phyloP scores from a whole-genome alignment of 2,888 invertebrate species.

The Cryptus viduatorius region DNA sequence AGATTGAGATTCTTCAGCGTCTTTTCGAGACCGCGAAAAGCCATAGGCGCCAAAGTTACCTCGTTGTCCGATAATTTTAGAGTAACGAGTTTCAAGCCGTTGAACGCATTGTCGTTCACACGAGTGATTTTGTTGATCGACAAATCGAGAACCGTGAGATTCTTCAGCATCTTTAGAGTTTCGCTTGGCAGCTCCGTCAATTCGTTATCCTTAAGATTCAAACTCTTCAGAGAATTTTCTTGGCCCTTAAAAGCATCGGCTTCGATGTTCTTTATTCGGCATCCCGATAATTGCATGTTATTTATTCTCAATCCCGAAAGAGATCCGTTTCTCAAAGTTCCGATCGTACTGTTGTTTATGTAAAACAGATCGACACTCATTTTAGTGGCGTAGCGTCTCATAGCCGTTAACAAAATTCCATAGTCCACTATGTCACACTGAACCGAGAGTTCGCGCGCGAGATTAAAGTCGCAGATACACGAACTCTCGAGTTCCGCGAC shows the following conservation, averaged over 20 bases:
- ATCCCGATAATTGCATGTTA: slow-evolving; percentile 94
- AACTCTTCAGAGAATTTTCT: slow-evolving; percentile 91
- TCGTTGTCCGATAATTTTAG: slow-evolving; percentile 95
- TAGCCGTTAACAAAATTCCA: slow-evolving; percentile 89
- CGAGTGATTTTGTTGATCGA: slow-evolving; percentile 92
- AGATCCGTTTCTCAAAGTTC: slow-evolving; percentile 88
- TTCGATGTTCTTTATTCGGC: slow-evolving; percentile 90
- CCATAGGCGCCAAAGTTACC: slow-evolving; percentile 89
- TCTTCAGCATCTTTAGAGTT: slow-evolving; percentile 89
- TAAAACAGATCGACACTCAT: slow-evolving; percentile 92
- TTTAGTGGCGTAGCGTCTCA: slow-evolving; percentile 90
- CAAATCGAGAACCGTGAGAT: slow-evolving; percentile 92
- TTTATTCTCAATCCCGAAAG: slow-evolving; percentile 90
- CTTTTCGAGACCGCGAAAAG: slow-evolving; percentile 92
- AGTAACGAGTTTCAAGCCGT: slow-evolving; percentile 91
- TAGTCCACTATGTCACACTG: slow-evolving; percentile 97
- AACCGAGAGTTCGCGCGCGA: slow-evolving; percentile 93
- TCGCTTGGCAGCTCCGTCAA: slow-evolving; percentile 92
- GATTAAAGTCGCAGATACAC: slow-evolving; percentile 95
- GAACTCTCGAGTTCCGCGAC: slow-evolving; percentile 91
- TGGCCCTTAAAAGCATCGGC: slow-evolving; percentile 93
- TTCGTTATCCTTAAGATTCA: slow-evolving; percentile 94
- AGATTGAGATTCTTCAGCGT: slow-evolving; percentile 95
- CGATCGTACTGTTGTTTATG: slow-evolving; percentile 94
- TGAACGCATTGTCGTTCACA: slow-evolving; percentile 92